Evolutionary conservation across 2,113 vertebrate genomes (phyloP).

Genomic region (Gadus macrocephalus): DNA sequence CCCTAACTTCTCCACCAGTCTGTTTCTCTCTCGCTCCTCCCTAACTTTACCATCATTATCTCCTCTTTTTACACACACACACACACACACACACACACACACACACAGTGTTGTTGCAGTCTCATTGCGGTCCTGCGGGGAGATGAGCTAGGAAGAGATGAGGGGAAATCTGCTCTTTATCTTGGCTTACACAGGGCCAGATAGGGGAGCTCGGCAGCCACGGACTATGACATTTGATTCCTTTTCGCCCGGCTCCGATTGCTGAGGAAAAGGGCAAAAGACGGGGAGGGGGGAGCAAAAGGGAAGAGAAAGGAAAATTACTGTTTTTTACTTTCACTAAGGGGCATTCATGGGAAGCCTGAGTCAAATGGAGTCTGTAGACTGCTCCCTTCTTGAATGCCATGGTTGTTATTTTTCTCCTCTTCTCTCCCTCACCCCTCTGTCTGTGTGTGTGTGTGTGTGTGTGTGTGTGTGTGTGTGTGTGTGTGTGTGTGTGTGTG

Average conservation of each 20-base stretch:
- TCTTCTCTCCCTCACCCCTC: slow-evolving; percentile 17
- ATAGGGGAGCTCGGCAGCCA: slow-evolving; percentile 15
- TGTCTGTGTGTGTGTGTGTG: neutral
- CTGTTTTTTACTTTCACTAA: neutral
- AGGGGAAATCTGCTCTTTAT: slow-evolving; percentile 24
- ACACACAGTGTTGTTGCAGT: neutral
- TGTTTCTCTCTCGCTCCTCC: neutral
- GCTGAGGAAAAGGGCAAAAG: slow-evolving; percentile 27
- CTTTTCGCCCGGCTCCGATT: slow-evolving; percentile 19
- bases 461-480: neutral
- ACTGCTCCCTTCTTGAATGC: neutral
- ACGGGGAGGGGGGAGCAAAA: slow-evolving; percentile 22
- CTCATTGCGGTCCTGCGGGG: neutral
- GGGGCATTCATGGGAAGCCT: neutral
- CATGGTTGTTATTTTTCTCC: slow-evolving; percentile 27
- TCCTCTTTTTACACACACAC: no score
- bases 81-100: no score
- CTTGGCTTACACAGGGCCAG: slow-evolving; percentile 33
- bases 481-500: neutral
- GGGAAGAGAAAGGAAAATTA: slow-evolving; percentile 31
- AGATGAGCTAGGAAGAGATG: slow-evolving; percentile 19
- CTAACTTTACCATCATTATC: no score
- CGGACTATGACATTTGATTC: slow-evolving; percentile 38
- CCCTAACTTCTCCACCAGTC: neutral
- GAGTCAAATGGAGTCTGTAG: neutral